Conservation (phyloP, 23 tunicate genomes). For the Phallusia fumigata region DNA sequence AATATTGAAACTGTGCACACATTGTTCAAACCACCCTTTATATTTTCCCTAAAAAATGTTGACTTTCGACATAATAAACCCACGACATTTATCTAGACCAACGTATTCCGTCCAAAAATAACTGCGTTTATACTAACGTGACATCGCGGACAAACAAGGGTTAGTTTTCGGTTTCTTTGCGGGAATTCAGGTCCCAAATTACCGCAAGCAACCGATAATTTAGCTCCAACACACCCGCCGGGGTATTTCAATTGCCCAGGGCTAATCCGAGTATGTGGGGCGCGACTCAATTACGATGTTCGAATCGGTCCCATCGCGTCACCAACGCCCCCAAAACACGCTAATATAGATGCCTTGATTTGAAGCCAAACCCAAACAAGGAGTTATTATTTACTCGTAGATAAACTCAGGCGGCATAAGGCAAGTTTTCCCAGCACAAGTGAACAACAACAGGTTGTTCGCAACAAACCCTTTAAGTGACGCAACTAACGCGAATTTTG, state of each 20-base stretch:
- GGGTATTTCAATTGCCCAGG: neutral
- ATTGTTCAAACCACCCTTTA: too few species aligned
- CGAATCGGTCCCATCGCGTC: neutral
- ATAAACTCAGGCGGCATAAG: too few species aligned
- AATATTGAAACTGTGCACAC: too few species aligned
- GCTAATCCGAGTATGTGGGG: neutral
- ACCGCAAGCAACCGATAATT: neutral
- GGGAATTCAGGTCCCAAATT: neutral
- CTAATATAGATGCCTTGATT: neutral
- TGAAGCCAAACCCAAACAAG: constrained; percentile 1
- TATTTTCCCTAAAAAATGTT: too few species aligned
- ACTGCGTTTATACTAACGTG: neutral
- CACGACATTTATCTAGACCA: too few species aligned
- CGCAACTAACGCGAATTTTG: too few species aligned
- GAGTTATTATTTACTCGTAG: too few species aligned
- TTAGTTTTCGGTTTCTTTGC: neutral
- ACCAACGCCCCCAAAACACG: neutral
- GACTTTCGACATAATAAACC: too few species aligned
- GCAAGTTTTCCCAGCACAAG: too few species aligned
- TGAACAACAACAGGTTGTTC: too few species aligned
- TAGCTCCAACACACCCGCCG: neutral
- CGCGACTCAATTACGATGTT: constrained; percentile 4
- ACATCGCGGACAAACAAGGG: neutral
- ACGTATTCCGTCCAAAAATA: neutral
- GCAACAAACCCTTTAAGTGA: too few species aligned